Evolutionary conservation across 1,140 invertebrate species (phyloP).

Genomic region (Temnothorax curvispinosus): DNA sequence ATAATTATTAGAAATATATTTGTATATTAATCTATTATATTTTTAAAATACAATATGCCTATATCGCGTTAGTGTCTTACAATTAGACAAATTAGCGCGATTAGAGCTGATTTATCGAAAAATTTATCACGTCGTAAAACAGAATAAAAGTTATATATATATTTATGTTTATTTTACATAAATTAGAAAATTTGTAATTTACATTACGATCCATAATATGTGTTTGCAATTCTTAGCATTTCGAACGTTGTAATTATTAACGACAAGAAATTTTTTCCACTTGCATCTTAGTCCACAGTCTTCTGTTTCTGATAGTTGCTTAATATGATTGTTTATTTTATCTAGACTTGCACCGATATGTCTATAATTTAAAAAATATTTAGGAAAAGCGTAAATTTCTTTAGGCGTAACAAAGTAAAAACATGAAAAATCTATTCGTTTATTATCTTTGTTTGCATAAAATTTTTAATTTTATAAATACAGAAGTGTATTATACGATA

Average conservation of each 20-base stretch:
- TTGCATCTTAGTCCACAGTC: background rate
- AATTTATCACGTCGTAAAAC: no score
- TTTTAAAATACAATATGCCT: no score
- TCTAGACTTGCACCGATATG: background rate
- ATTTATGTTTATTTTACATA: background rate
- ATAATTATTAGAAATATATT: background rate
- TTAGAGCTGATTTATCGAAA: no score
- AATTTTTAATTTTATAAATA: background rate
- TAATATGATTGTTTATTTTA: conserved; percentile 1
- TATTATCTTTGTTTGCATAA: background rate
- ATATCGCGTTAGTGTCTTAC: no score
- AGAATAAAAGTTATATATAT: background rate
- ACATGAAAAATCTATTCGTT: background rate
- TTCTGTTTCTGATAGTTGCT: background rate
- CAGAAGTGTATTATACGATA: background rate
- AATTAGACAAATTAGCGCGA: no score
- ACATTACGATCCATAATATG: background rate
- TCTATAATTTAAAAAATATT: conserved; percentile 9
- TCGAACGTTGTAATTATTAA: background rate
- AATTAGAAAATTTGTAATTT: background rate
- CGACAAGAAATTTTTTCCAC: background rate
- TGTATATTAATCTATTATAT: background rate
- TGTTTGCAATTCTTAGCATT: background rate
- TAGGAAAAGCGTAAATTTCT: background rate
- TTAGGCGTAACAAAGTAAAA: background rate